A percentile compares a stretch with the other conserved stretches of the same genome.
phyloP scores from a whole-genome alignment of 1,140 invertebrate genomes.

The Harpegnathos saltator region DNA sequence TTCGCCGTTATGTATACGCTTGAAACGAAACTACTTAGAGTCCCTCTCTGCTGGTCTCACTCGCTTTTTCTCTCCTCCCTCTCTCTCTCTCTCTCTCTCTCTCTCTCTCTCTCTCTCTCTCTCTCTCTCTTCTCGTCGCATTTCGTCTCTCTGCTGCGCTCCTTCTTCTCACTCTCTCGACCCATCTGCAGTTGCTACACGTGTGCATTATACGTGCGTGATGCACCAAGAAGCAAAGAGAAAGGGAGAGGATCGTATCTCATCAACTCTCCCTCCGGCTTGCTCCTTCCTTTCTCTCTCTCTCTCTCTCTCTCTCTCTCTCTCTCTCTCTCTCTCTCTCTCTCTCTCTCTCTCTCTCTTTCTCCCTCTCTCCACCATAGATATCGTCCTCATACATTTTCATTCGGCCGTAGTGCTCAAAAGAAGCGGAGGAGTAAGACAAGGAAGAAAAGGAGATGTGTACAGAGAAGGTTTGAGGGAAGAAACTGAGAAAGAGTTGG shows the following conservation, averaged over 20 bases:
- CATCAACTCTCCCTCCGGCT: slow-evolving; percentile 55
- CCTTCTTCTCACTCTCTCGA: slow-evolving; percentile 28
- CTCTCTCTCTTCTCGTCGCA: slow-evolving; percentile 6
- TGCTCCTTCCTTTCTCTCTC: slow-evolving; percentile 1
- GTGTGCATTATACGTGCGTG: slow-evolving; percentile 67
- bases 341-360: slow-evolving; percentile 23
- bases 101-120: slow-evolving; percentile 1
- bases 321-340: slow-evolving; percentile 4
- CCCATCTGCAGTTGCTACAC: slow-evolving; percentile 70
- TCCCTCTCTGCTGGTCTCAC: background rate
- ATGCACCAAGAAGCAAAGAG: slow-evolving; percentile 61
- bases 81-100: background rate
- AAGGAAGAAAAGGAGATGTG: slow-evolving; percentile 12
- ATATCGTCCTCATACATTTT: slow-evolving; percentile 76
- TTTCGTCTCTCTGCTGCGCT: background rate
- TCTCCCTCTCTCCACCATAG: slow-evolving; percentile 24
- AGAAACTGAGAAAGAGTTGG: background rate
- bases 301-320: slow-evolving; percentile 28
- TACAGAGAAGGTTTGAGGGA: slow-evolving; percentile 5
- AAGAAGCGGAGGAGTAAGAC: slow-evolving; percentile 34
- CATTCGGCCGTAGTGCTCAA: slow-evolving; percentile 69
- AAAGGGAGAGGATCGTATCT: slow-evolving; percentile 69
- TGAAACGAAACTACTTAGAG: slow-evolving; percentile 56
- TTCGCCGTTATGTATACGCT: slow-evolving; percentile 29
- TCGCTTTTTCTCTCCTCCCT: slow-evolving; percentile 5